Percentiles rank a stretch among this genome's conserved stretches.
These are phyloP conservation scores for Lycaena phlaeas DNA, from an alignment of 2,888 invertebrate species.

Conservation along the genomic window DNA sequence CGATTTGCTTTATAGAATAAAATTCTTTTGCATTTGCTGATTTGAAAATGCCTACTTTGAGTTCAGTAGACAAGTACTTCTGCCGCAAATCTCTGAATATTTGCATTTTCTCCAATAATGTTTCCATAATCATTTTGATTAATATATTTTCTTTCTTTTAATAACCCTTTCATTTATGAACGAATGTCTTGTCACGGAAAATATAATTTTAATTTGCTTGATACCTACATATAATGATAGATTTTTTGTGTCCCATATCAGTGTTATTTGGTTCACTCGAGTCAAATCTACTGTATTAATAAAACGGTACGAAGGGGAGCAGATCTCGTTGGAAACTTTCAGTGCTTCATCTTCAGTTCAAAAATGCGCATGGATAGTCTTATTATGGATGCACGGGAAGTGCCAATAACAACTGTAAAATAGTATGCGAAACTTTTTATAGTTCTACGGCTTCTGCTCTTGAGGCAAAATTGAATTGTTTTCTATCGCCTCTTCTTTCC, in stretches of 20 bases:
- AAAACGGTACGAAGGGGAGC: too few relatives aligned
- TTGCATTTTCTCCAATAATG: slow-evolving; percentile 10
- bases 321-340: too few relatives aligned
- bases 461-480: too few relatives aligned
- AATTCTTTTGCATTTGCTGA: slow-evolving; percentile 15
- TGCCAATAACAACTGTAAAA: background rate
- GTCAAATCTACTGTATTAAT: background rate
- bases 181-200: slow-evolving; percentile 10
- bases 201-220: slow-evolving; percentile 6
- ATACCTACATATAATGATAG: too few relatives aligned
- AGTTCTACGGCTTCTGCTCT: too few relatives aligned
- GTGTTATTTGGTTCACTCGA: too few relatives aligned
- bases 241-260: too few relatives aligned
- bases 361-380: too few relatives aligned
- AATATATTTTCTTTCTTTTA: slow-evolving; percentile 11
- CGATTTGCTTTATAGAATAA: background rate
- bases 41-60: slow-evolving; percentile 15
- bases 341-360: too few relatives aligned
- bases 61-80: slow-evolving; percentile 3
- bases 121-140: slow-evolving; percentile 10
- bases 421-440: too few relatives aligned
- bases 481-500: too few relatives aligned
- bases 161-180: slow-evolving; percentile 11
- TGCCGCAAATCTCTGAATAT: background rate
- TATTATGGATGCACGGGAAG: too few relatives aligned